Base-by-base conservation (phyloP, 2,888 invertebrate species). In the Eucera pruinosa region DNA sequence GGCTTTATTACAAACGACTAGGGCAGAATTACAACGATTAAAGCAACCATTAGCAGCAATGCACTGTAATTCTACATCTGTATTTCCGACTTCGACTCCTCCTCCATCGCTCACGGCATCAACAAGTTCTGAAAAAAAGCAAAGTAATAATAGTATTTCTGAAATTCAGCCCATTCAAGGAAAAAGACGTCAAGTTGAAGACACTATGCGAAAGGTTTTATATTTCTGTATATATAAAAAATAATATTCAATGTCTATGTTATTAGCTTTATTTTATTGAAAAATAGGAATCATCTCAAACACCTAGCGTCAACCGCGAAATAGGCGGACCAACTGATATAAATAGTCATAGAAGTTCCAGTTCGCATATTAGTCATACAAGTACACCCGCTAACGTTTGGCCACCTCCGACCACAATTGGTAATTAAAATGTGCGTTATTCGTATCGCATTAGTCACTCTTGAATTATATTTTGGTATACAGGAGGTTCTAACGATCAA, bases 151-250 rank as follows among this genome's bases (percentile, higher is more conserved):
- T n/a, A n/a, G 76, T 91, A 93, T 78, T 91, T 92, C 43, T 82
- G 92, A 61, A 79, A 85, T 74, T 68, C 86, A 86, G 58, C 86
- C 88, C 23, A 84, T 84, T 33, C 94, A 95, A 13, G 94, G 95
- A 55, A 96, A 95, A 88, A 95, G 95, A 87, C 92, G 94, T 13
- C 95, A 95, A 82, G 91, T 95, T 2, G 95, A 95, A 84, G 94
- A 95, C 66, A 92, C 95, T 52, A 94, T 95, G 91, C 94, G 95
- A 78, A 96, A 95, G 90, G 95, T 47, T 54, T 52, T 18, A 64
- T 39, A 25, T 64, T 55, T 60, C 27, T 45, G 47, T 41, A 5
- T 58, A 61, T 25, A 25, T 27, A 27, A 30, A 55, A 27, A 47
- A n/a, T 57, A 43, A 23, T 1, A 33, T 50, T 23, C 11, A 0